Conservation (phyloP, 2,888 invertebrate genomes). For the Cantharis nigra region DNA sequence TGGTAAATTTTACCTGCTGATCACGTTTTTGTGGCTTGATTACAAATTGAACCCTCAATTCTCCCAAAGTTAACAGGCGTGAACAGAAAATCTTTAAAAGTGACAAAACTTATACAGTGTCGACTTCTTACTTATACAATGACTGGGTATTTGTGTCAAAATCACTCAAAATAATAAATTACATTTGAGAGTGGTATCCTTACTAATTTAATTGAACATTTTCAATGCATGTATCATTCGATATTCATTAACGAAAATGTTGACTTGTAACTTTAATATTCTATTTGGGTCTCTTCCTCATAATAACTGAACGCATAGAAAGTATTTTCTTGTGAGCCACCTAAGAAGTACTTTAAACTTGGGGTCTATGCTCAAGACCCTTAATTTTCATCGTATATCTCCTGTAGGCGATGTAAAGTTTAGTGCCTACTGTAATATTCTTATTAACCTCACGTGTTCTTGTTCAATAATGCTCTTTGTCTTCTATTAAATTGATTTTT, state of each 20-base stretch:
- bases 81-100: constrained; percentile 3
- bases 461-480: not conserved
- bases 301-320: not conserved
- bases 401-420: not conserved
- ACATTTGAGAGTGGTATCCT: not conserved
- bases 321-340: not conserved
- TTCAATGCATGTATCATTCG: not conserved
- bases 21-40: constrained; percentile 3
- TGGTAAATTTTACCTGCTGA: constrained; percentile 1
- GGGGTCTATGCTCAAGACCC: not conserved
- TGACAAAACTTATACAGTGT: not conserved
- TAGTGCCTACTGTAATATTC: not conserved
- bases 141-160: not conserved
- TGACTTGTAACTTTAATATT: not conserved
- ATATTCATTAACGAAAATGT: not conserved
- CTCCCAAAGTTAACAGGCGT: constrained; percentile 2
- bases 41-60: constrained; percentile 2
- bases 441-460: not conserved
- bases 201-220: not conserved
- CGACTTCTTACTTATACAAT: not conserved
- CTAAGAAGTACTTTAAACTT: not conserved
- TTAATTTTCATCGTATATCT: not conserved
- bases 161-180: not conserved
- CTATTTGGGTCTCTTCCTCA: not conserved
- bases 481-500: not conserved